Conservation (phyloP, 1,140 invertebrate genomes). For the Pogonognathellus flavescens region DNA sequence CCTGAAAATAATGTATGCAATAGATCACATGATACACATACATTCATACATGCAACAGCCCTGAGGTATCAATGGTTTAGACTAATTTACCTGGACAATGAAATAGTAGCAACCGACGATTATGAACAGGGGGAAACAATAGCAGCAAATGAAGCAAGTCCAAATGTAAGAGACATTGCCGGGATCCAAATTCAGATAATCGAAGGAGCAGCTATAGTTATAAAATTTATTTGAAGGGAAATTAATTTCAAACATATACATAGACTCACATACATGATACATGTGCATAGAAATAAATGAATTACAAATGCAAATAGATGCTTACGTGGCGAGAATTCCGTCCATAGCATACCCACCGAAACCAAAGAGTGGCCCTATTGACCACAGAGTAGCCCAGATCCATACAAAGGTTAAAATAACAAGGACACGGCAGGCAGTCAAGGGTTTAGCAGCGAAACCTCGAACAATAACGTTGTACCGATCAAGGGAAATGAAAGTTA, state of each 20-base stretch:
- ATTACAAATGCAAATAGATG: no score
- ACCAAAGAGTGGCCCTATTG: conserved; percentile 68
- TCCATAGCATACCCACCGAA: conserved; percentile 68
- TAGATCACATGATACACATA: no score
- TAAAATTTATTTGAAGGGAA: conserved; percentile 16
- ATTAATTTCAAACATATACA: no score
- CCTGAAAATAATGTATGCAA: conserved; percentile 69
- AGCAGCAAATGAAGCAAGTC: conserved; percentile 79
- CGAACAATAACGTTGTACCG: conserved; percentile 69
- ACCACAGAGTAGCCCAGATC: conserved; percentile 67
- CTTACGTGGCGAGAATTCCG: conserved; percentile 63
- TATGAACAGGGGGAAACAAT: conserved; percentile 79
- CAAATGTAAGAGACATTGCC: conserved; percentile 76
- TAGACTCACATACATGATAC: neutral
- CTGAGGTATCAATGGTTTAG: no score
- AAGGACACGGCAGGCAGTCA: conserved; percentile 66
- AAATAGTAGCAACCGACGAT: conserved; percentile 85
- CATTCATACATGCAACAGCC: no score
- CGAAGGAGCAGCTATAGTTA: conserved; percentile 71
- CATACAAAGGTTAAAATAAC: conserved; percentile 67
- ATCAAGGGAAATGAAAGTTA: conserved; percentile 69
- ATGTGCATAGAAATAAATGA: conserved; percentile 25
- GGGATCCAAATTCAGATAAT: conserved; percentile 70
- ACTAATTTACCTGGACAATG: conserved; percentile 77
- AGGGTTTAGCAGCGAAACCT: conserved; percentile 67